Conservation (phyloP, 1,140 invertebrate species). For the Carposina sasakii region DNA sequence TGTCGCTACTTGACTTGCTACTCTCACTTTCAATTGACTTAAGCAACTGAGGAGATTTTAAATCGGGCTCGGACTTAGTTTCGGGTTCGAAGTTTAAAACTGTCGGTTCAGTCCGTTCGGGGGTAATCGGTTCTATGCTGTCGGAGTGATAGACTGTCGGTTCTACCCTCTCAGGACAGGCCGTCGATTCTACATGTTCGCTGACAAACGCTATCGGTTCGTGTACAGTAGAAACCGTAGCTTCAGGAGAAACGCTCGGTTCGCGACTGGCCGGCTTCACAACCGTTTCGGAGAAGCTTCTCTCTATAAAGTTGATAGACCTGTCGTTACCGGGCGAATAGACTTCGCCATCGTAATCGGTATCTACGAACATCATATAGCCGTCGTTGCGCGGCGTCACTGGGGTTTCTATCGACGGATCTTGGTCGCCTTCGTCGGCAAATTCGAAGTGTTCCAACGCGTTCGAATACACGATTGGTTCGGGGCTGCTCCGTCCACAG, state of each 20-base stretch:
- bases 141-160: neutral
- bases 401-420: conserved; percentile 44
- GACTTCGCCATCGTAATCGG: conserved; percentile 44
- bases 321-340: conserved; percentile 60
- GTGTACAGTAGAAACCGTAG: too few relatives aligned
- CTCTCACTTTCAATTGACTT: conserved; percentile 25
- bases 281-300: conserved; percentile 50
- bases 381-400: conserved; percentile 48
- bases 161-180: too few relatives aligned
- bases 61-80: conserved; percentile 5
- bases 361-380: conserved; percentile 62
- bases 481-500: conserved; percentile 40
- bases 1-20: conserved; percentile 25
- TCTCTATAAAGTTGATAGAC: conserved; percentile 74
- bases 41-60: conserved; percentile 21
- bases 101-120: neutral
- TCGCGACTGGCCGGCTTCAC: conserved; percentile 36
- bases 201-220: neutral
- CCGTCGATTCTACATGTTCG: conserved; percentile 2
- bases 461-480: conserved; percentile 50
- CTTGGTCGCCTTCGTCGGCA: conserved; percentile 59
- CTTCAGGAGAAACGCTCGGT: too few relatives aligned
- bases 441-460: conserved; percentile 60
- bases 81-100: neutral
- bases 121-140: neutral